phyloP scores from a whole-genome alignment of 2,888 invertebrate species.

The Brenthis hecate region DNA sequence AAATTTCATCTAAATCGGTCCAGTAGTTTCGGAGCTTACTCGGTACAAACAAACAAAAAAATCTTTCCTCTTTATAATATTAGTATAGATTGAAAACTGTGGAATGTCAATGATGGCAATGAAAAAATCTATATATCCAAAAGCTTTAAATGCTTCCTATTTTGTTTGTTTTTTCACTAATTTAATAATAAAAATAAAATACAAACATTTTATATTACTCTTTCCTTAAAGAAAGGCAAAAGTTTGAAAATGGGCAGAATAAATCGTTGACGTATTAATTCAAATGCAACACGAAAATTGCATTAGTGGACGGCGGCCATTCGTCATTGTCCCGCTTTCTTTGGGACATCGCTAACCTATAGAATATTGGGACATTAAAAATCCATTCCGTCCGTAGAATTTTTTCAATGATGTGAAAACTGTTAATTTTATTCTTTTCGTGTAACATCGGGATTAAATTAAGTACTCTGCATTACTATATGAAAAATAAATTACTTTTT shows the following conservation, averaged over 20 bases:
- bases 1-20: no score
- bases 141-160: no score
- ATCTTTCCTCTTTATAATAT: no score
- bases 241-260: constrained; percentile 33
- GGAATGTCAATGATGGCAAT: no score
- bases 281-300: constrained; percentile 82
- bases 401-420: constrained; percentile 17
- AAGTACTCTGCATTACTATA: no score
- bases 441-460: not conserved
- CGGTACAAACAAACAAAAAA: no score
- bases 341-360: constrained; percentile 42
- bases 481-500: no score
- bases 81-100: no score
- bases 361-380: constrained; percentile 39
- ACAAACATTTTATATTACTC: not conserved
- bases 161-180: not conserved
- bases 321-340: constrained; percentile 65
- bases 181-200: not conserved
- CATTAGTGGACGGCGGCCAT: constrained; percentile 70
- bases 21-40: no score
- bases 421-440: not conserved
- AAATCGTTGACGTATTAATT: constrained; percentile 71
- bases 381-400: constrained; percentile 32
- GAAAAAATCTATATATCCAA: no score
- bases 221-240: constrained; percentile 12